Evolutionary conservation across 2,113 vertebrate species (phyloP).

Genomic region (Dunckerocampus dactyliophorus): DNA sequence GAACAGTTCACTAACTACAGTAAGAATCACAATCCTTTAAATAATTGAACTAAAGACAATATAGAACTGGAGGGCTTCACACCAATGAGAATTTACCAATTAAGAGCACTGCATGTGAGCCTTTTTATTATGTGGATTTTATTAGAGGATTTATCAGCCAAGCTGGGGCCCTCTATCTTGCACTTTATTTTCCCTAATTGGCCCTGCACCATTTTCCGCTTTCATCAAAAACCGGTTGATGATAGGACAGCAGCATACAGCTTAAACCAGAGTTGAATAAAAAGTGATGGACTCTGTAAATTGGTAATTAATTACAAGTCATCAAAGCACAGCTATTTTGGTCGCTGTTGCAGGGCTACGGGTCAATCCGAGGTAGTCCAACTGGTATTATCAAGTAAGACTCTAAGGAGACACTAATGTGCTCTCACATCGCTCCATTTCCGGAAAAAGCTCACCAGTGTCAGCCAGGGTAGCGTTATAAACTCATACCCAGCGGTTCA

Average conservation of each 20-base stretch:
- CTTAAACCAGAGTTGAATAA: conserved; percentile 53
- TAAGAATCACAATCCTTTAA: conserved; percentile 45
- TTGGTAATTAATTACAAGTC: conserved; percentile 67
- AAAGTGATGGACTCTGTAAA: conserved; percentile 57
- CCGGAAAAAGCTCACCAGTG: conserved; percentile 55
- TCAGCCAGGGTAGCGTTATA: conserved; percentile 44
- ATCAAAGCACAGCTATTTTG: conserved; percentile 64
- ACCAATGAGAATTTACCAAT: conserved; percentile 53
- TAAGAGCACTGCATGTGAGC: conserved; percentile 49
- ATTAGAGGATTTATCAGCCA: conserved; percentile 46
- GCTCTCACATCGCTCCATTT: conserved; percentile 37
- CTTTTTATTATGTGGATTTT: conserved; percentile 53
- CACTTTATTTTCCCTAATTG: conserved; percentile 46
- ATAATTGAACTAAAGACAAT: conserved; percentile 42
- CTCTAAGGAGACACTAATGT: conserved; percentile 49
- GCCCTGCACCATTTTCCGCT: conserved; percentile 45
- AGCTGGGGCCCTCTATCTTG: conserved; percentile 17
- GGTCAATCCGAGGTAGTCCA: conserved; percentile 61
- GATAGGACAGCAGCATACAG: conserved; percentile 35
- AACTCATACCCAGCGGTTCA: conserved; percentile 60
- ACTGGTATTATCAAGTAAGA: conserved; percentile 57
- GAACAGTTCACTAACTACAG: conserved; percentile 35
- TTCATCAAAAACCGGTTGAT: conserved; percentile 48
- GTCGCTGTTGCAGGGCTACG: conserved; percentile 46
- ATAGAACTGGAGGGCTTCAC: conserved; percentile 33